Conservation (phyloP, 2,888 invertebrate genomes). For the Leptopilina myrica region DNA sequence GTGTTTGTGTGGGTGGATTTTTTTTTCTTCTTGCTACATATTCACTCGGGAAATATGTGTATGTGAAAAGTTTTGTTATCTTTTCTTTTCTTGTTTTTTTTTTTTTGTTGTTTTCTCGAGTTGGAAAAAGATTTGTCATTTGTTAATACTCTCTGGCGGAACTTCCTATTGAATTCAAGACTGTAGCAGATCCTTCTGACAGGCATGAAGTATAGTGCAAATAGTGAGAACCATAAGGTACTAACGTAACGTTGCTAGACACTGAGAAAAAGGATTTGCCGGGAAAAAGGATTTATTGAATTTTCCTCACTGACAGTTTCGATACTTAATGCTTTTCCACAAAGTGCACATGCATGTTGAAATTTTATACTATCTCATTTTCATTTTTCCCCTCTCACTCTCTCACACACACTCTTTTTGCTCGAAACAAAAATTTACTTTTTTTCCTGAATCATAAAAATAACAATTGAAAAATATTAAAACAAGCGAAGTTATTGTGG, state of each 20-base stretch:
- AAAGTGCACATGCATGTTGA: slow-evolving; percentile 33
- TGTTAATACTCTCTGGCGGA: slow-evolving; percentile 41
- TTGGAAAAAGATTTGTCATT: slow-evolving; percentile 29
- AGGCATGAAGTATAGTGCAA: slow-evolving; percentile 33
- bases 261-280: slow-evolving; percentile 35
- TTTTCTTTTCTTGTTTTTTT: background rate
- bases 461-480: background rate
- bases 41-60: background rate
- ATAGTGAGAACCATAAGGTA: slow-evolving; percentile 38
- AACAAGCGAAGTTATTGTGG: background rate
- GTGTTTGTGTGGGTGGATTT: background rate
- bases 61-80: slow-evolving; percentile 6
- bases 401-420: slow-evolving; percentile 44
- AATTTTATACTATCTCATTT: slow-evolving; percentile 46
- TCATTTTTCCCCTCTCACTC: slow-evolving; percentile 45
- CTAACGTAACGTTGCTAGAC: slow-evolving; percentile 16
- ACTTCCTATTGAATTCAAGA: slow-evolving; percentile 35
- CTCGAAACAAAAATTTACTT: background rate
- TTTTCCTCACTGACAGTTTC: slow-evolving; percentile 30
- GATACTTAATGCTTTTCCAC: slow-evolving; percentile 39
- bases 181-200: slow-evolving; percentile 36
- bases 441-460: background rate
- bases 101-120: slow-evolving; percentile 19
- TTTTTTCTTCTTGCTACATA: background rate
- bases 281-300: slow-evolving; percentile 33